These are phyloP conservation scores for Mormyrops attenuatus DNA, from an alignment of 2,797 vertebrate species.

Conservation along the genomic window DNA sequence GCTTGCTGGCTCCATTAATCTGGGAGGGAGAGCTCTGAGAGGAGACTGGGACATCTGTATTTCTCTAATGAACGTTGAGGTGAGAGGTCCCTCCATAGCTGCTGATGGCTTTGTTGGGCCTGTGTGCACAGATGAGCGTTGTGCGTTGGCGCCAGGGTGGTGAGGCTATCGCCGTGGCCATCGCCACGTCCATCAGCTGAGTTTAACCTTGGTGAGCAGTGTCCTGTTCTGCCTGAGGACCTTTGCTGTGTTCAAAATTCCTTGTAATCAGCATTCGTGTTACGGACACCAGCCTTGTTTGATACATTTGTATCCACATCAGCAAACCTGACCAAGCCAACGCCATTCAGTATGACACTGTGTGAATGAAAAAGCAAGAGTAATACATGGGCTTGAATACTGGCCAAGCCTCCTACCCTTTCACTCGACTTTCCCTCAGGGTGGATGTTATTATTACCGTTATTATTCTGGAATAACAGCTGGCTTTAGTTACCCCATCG, in stretches of 20 bases:
- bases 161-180: constrained; percentile 15
- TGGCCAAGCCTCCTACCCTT: background rate
- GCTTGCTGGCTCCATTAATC: constrained; percentile 42
- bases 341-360: background rate
- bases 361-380: background rate
- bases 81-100: constrained; percentile 41
- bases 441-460: background rate
- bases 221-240: background rate
- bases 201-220: background rate
- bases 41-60: constrained; percentile 33
- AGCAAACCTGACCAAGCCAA: background rate
- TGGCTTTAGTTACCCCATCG: background rate
- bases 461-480: background rate
- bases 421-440: background rate
- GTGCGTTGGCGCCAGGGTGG: constrained; percentile 2
- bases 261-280: background rate
- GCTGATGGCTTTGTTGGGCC: constrained; percentile 43
- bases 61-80: constrained; percentile 50
- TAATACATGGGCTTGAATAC: background rate
- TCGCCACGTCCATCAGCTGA: background rate
- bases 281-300: background rate
- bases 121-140: constrained; percentile 33
- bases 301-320: background rate
- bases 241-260: background rate
- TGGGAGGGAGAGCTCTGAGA: constrained; percentile 32